Conservation (phyloP, 2,888 invertebrate species). For the Ischnura elegans region DNA sequence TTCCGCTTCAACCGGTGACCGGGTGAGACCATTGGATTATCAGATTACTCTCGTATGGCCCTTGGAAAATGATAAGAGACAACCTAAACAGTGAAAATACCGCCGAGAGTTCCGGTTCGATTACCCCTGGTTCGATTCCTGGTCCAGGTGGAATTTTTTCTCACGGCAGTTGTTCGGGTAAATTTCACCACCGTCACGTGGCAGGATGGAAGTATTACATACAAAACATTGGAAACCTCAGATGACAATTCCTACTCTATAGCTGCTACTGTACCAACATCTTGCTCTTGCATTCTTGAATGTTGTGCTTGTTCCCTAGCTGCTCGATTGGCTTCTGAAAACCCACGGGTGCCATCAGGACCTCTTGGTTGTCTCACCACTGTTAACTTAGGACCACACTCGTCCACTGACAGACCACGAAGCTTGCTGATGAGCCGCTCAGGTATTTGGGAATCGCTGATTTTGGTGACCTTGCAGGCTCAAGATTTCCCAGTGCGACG, state of each 20-base stretch:
- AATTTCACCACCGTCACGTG: no score
- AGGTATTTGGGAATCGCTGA: constrained; percentile 85
- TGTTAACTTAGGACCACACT: constrained; percentile 89
- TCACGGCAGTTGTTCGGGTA: no score
- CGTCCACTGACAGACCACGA: constrained; percentile 91
- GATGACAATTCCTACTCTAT: constrained; percentile 6
- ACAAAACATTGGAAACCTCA: no score
- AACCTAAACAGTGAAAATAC: no score
- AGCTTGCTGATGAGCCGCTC: constrained; percentile 94
- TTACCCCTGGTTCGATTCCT: no score
- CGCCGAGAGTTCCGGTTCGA: no score
- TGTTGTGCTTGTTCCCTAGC: constrained; percentile 39
- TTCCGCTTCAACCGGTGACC: not conserved
- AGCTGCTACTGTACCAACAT: not conserved
- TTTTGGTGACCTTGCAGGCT: constrained; percentile 95
- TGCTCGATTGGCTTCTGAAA: constrained; percentile 75
- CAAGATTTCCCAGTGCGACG: constrained; percentile 97
- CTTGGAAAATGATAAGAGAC: no score
- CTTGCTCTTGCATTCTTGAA: not conserved
- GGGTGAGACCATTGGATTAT: not conserved
- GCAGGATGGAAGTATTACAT: no score
- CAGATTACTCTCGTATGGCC: not conserved
- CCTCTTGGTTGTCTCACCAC: constrained; percentile 93
- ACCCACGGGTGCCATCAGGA: constrained; percentile 91
- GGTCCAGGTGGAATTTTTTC: no score